Percentiles rank a stretch among this genome's conserved stretches.
Conservation (phyloP, 2,113 vertebrate genomes). For the Engraulis encrasicolus region DNA sequence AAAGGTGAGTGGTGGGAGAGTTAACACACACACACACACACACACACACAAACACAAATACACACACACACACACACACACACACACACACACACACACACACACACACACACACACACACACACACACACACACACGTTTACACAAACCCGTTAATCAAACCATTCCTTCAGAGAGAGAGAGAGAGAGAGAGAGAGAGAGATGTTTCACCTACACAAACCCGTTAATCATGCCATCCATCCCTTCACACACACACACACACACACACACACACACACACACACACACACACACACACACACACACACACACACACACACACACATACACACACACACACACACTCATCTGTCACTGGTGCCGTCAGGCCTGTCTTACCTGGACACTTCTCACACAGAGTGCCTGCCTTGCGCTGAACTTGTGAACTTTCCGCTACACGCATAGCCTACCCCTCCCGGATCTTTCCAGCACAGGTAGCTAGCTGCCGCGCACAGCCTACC, state of each 20-base stretch:
- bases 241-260: too few relatives aligned
- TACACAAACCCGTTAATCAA: not conserved
- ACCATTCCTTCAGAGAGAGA: slow-evolving; percentile 13
- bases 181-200: too few relatives aligned
- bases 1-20: not conserved
- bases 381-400: slow-evolving; percentile 35
- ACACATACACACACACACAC: too few relatives aligned
- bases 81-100: not conserved
- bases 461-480: not conserved
- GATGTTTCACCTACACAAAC: too few relatives aligned
- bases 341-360: slow-evolving; percentile 44
- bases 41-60: too few relatives aligned
- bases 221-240: slow-evolving; percentile 1
- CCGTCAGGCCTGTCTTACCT: slow-evolving; percentile 41
- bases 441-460: not conserved
- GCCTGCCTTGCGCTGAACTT: slow-evolving; percentile 48
- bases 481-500: not conserved
- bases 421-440: slow-evolving; percentile 12
- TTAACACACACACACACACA: too few relatives aligned
- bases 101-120: slow-evolving; percentile 31
- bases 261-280: slow-evolving; percentile 34
- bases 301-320: not conserved
- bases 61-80: slow-evolving; percentile 15
- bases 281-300: not conserved
- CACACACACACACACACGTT: slow-evolving; percentile 20